Conservation (phyloP, 2,113 vertebrate species). For the Mola mola region DNA sequence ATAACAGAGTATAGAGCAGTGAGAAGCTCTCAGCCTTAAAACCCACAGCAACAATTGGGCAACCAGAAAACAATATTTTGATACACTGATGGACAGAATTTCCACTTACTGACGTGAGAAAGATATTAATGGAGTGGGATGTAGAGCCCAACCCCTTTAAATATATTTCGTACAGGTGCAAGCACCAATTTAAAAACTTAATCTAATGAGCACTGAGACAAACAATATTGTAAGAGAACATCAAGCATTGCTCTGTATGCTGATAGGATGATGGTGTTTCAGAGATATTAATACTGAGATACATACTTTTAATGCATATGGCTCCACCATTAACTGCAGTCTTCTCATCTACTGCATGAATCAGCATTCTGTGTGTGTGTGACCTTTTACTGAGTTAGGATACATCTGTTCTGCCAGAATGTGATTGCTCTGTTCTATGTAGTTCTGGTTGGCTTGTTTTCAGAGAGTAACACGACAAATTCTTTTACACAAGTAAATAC, state of each 20-base stretch:
- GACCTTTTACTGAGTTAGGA: slow-evolving; percentile 24
- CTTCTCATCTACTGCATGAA: slow-evolving; percentile 15
- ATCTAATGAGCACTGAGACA: too few species aligned
- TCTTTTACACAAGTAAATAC: too few species aligned
- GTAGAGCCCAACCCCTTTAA: not conserved
- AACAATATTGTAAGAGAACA: too few species aligned
- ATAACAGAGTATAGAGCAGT: slow-evolving; percentile 16
- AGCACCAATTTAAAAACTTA: not conserved
- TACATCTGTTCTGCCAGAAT: slow-evolving; percentile 32
- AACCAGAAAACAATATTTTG: slow-evolving; percentile 6
- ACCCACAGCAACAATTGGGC: not conserved
- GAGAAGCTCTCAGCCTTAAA: not conserved
- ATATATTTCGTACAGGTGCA: not conserved
- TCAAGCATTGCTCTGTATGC: too few species aligned
- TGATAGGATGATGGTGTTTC: not conserved
- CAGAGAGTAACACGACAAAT: too few species aligned
- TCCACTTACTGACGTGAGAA: not conserved
- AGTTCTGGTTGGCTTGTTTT: not conserved
- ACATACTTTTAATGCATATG: slow-evolving; percentile 1
- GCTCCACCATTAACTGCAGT: slow-evolving; percentile 6
- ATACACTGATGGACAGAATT: not conserved
- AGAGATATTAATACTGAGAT: not conserved
- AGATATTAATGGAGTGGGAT: not conserved
- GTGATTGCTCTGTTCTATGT: slow-evolving; percentile 2
- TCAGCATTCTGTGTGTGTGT: slow-evolving; percentile 26